Evolutionary conservation across 2,888 invertebrate species (phyloP).

Genomic region (Parapristionchus giblindavisi): DNA sequence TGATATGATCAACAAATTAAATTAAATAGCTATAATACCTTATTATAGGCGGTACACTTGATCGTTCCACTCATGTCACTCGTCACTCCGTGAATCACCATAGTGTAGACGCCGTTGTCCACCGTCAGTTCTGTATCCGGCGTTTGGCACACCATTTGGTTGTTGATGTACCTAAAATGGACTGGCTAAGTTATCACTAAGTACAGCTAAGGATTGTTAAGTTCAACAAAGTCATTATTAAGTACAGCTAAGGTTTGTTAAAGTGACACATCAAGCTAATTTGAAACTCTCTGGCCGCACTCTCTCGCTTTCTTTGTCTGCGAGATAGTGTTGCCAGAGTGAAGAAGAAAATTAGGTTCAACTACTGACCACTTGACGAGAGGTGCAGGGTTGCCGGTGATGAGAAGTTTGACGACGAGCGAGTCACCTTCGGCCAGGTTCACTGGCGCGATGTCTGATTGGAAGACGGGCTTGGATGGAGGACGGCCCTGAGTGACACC

Average conservation of each 20-base stretch:
- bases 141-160: conserved; percentile 65
- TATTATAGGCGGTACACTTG: conserved; percentile 73
- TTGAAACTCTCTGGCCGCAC: no score
- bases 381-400: conserved; percentile 89
- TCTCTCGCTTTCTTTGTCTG: no score
- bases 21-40: no score
- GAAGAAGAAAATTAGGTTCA: neutral
- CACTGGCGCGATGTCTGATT: conserved; percentile 71
- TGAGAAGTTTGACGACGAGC: conserved; percentile 83
- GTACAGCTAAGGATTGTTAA: no score
- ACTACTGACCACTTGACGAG: conserved; percentile 80
- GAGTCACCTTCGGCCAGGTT: conserved; percentile 87
- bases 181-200: no score
- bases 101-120: conserved; percentile 70
- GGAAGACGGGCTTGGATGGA: conserved; percentile 67
- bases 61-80: conserved; percentile 73
- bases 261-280: no score
- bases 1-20: no score
- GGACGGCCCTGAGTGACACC: conserved; percentile 62
- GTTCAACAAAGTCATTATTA: no score
- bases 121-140: conserved; percentile 66
- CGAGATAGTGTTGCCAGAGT: no score
- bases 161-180: conserved; percentile 68
- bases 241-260: no score
- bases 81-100: conserved; percentile 71